Base-by-base conservation (phyloP, 2,797 vertebrate species). In the Pogoniulus pusillus region DNA sequence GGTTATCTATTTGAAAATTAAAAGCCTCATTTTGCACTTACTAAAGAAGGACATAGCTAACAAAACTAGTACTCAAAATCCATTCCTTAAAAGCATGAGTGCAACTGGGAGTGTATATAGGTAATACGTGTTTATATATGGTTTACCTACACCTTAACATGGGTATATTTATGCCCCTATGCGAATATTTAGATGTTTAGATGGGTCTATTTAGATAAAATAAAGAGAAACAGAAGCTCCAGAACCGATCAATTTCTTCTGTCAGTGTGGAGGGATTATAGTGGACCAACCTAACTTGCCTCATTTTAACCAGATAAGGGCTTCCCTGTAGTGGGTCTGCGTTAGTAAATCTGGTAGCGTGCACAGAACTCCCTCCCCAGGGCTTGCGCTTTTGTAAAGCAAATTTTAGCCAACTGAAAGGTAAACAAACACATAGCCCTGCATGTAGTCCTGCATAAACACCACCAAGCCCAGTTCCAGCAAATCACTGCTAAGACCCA, bases 231-330 rank as follows among this genome's bases (percentile, higher is more conserved):
- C 65, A 85, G 88, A 86, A 75, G 63, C 80, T 60, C 54, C 74
- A 53, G 75, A 87, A 65, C 78, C 34, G 62, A 83, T 43, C 27
- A 11, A 10, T 89, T 85, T 87, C 27, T 73, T 53, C 60, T 45
- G n/a, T 83, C 58, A 66, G 17, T 66, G 73, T 60, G 70, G 47
- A 45, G 85, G 92, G 82, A 91, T 89, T 74, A 80, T 5, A 81
- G 68, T 13, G 26, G 47, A 68, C 39, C 78, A 57, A 77, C 90
- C 82, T 74, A 66, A 79, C 60, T 91, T 92, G 63, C 39, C 77
- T 88, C 70, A 78, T 96, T 90, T 80, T 84, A 89, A 75, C 57
- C 62, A 95, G 91, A 92, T 87, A 73, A 92, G 71, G 73, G 49
- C 70, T 53, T 39, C 30, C 5, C 39, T 43, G 57, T 53, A 58